Percentiles rank a stretch among this genome's conserved stretches.
phyloP scores from a whole-genome alignment of 2,797 vertebrate genomes.

The Loris lydekkerianus region DNA sequence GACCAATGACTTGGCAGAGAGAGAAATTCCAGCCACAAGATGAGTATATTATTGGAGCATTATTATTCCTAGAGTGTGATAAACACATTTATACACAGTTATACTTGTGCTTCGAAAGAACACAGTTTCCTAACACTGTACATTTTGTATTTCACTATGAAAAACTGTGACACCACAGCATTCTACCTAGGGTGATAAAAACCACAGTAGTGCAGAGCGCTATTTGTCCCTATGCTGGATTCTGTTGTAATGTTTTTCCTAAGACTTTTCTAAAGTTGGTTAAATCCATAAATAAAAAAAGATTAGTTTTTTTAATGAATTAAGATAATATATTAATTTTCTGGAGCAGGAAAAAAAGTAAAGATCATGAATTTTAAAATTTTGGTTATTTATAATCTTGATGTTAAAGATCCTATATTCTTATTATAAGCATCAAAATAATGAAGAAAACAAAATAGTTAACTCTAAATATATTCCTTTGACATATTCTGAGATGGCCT shows the following conservation, averaged over 20 bases:
- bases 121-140: not conserved
- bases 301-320: not conserved
- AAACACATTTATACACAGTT: not conserved
- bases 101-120: not conserved
- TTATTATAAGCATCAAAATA: not conserved
- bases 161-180: not conserved
- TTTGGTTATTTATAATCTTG: not conserved
- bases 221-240: not conserved
- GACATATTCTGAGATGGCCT: not conserved
- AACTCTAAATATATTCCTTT: not conserved
- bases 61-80: conserved; percentile 18
- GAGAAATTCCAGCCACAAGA: not conserved
- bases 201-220: not conserved
- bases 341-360: not conserved
- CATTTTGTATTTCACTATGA: not conserved
- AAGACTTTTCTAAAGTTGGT: not conserved
- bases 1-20: too few relatives aligned
- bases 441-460: not conserved
- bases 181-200: too few relatives aligned
- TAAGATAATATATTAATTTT: conserved; percentile 22
- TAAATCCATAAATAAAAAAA: conserved; percentile 51
- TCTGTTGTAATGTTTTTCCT: not conserved
- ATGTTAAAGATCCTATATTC: conserved; percentile 26
- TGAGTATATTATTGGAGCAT: not conserved
- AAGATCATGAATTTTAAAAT: conserved; percentile 16